Base-by-base conservation (phyloP, 2,888 invertebrate species). In the Ormyrus thymus region DNA sequence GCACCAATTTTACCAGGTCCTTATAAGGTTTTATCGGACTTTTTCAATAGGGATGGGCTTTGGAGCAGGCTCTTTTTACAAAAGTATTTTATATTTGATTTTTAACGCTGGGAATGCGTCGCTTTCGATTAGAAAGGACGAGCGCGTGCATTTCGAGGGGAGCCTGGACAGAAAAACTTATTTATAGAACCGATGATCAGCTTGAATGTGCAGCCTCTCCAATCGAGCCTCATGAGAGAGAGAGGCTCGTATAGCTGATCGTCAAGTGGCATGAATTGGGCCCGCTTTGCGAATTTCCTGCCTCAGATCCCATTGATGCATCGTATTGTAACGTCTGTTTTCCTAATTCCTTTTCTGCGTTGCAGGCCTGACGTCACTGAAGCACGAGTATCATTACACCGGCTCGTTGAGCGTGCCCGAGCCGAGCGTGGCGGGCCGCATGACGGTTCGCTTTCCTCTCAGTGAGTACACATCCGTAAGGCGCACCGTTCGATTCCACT, bases 301-400 rank as follows among this genome's bases (percentile, higher is more conserved):
- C 55, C 1, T 10, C 46, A 6, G 6, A 7, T 6, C 65, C 10
- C 65, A n/a, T n/a, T n/a, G n/a, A n/a, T n/a, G n/a, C n/a, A n/a
- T 7, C 45, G 3, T 8, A 9, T 53, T 50, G 11, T 48, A 29
- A 61, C 4, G 29, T 43, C 73, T 51, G 72, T 65, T 77, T 58
- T 72, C 81, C n/a, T n/a, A n/a, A n/a, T n/a, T n/a, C n/a, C 74
- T 81, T 76, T 76, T 83, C 29, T 79, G 53, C 64, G 84, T 80
- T 82, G 71, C 85, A 90, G 92, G 95, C 50, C 91, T 95, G 9
- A 95, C 95, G 15, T 95, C 95, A 29, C 91, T 95, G 48, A 94
- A 95, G 85, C 95, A 96, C 87, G 94, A 94, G 81, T 96, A 96
- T 89, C 94, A 93, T 90, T 96, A 96, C 89, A 94, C 93, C 9